phyloP scores from a whole-genome alignment of 2,113 vertebrate genomes.

The Lucifuga dentata region DNA sequence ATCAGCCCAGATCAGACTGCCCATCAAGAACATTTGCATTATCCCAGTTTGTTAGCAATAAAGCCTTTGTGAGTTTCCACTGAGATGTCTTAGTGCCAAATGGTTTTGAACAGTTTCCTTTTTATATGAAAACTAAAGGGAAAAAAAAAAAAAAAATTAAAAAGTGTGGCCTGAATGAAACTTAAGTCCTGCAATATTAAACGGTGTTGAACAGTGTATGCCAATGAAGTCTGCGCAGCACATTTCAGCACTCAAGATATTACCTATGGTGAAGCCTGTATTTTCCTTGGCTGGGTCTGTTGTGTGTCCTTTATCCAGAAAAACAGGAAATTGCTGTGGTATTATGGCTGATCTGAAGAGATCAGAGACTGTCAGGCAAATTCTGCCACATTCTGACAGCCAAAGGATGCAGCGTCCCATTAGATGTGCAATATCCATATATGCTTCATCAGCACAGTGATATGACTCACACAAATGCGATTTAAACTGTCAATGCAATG shows the following conservation, averaged over 20 bases:
- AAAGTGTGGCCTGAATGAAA: not conserved
- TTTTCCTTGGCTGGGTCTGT: not conserved
- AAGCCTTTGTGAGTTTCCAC: not conserved
- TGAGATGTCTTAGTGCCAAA: not conserved
- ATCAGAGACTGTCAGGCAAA: not conserved
- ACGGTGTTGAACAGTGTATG: not conserved
- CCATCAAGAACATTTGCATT: not conserved
- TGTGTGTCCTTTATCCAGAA: not conserved
- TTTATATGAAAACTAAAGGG: slow-evolving; percentile 15
- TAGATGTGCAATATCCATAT: not conserved
- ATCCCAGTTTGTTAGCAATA: not conserved
- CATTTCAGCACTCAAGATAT: not conserved
- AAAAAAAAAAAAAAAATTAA: slow-evolving; percentile 4
- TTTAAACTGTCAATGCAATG: not conserved
- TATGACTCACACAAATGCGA: not conserved
- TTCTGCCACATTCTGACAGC: too few species aligned
- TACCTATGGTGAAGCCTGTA: not conserved
- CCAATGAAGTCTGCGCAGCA: not conserved
- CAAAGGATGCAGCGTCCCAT: too few species aligned
- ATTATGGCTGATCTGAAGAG: not conserved
- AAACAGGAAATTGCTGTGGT: not conserved
- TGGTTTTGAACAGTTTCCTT: slow-evolving; percentile 34
- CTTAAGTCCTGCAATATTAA: too few species aligned
- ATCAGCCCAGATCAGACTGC: too few species aligned
- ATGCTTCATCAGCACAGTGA: too few species aligned